Percentiles rank a stretch among this genome's conserved stretches.
Evolutionary conservation across 2,113 vertebrate species (phyloP).

Genomic region (Caloenas nicobarica): DNA sequence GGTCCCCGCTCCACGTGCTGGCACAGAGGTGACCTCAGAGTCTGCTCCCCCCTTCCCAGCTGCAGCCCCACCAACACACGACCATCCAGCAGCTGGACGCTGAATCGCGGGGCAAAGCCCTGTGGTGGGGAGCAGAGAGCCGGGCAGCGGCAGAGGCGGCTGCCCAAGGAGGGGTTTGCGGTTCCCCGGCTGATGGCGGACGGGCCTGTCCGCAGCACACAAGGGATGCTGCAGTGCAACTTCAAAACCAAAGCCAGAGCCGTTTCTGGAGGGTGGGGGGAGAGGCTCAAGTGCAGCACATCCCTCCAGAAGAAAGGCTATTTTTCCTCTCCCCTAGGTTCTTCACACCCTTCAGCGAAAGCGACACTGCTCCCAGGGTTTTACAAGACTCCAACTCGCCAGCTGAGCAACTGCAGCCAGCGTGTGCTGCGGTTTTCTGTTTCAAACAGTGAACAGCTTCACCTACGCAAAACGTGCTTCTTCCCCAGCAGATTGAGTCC

Average conservation of each 20-base stretch:
- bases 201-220: not conserved
- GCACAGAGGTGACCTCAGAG: not conserved
- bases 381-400: slow-evolving; percentile 33
- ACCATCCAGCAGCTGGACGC: not conserved
- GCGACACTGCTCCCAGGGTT: not conserved
- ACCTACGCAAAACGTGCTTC: slow-evolving; percentile 53
- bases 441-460: slow-evolving; percentile 67
- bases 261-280: not conserved
- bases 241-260: not conserved
- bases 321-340: not conserved
- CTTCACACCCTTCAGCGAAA: slow-evolving; percentile 37
- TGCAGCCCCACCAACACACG: not conserved
- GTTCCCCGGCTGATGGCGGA: not conserved
- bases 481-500: slow-evolving; percentile 4
- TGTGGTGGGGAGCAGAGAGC: not conserved
- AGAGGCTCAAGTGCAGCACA: not conserved
- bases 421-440: slow-evolving; percentile 41
- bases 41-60: not conserved
- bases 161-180: not conserved
- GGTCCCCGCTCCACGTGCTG: accelerated
- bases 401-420: slow-evolving; percentile 16
- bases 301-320: not conserved
- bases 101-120: not conserved
- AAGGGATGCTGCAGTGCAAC: not conserved
- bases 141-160: not conserved